Conservation (phyloP, 2,888 invertebrate genomes). For the Acrocyrtus sp. region DNA sequence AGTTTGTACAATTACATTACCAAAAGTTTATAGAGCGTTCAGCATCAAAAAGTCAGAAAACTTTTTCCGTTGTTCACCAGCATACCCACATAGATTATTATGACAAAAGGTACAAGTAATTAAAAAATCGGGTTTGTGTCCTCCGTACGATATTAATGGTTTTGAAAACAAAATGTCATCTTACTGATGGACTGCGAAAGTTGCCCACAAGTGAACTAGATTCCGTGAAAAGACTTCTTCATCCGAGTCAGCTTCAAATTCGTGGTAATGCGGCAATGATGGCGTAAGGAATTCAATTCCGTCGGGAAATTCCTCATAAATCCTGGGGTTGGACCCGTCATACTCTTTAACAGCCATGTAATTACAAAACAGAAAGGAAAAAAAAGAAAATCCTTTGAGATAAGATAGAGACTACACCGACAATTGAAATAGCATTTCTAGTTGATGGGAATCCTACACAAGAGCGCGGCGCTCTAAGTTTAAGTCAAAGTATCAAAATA, state of each 20-base stretch:
- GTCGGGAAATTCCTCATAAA: conserved; percentile 13
- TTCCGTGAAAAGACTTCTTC: conserved; percentile 47
- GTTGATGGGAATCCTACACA: too few species aligned
- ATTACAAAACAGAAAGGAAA: conserved; percentile 1
- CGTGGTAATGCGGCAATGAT: conserved; percentile 28
- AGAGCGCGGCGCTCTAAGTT: too few species aligned
- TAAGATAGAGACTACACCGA: neutral
- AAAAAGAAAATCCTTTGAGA: neutral
- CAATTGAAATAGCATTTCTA: too few species aligned
- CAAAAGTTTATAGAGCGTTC: neutral
- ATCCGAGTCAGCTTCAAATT: conserved; percentile 36
- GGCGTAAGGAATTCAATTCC: conserved; percentile 40
- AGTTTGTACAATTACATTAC: neutral
- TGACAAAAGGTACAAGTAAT: neutral
- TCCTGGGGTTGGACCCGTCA: too few species aligned
- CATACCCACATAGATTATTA: neutral
- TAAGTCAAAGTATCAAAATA: too few species aligned
- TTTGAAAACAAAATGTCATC: too few species aligned
- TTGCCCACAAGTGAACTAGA: conserved; percentile 49
- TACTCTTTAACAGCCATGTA: too few species aligned
- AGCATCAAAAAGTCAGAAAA: neutral
- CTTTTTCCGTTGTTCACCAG: too few species aligned
- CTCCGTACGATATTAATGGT: too few species aligned
- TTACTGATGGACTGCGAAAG: conserved; percentile 52
- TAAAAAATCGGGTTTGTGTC: too few species aligned